These are phyloP conservation scores for human DNA, from an alignment of 2,113 vertebrate species.

Conservation along the genomic window GRCh38 chr2:180702501-180703000, in stretches of 20 bases:
- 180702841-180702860: neutral
- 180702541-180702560: neutral
- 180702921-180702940: neutral
- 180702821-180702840: neutral
- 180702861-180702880: neutral
- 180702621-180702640: neutral
- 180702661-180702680: neutral
- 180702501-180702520: neutral
- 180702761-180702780: neutral
- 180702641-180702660: neutral
- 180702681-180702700: neutral
- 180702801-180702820: neutral
- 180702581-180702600: neutral
- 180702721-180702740: neutral
- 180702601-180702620: neutral
- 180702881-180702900: neutral
- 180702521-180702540: neutral
- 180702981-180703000: neutral
- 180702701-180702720: neutral
- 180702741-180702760: neutral
- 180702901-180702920: neutral
- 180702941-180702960: neutral
- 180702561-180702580: neutral
- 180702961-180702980: neutral
- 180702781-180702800: neutral